Conservation (phyloP, 2,797 vertebrate genomes). For the Benthosema pterotum region DNA sequence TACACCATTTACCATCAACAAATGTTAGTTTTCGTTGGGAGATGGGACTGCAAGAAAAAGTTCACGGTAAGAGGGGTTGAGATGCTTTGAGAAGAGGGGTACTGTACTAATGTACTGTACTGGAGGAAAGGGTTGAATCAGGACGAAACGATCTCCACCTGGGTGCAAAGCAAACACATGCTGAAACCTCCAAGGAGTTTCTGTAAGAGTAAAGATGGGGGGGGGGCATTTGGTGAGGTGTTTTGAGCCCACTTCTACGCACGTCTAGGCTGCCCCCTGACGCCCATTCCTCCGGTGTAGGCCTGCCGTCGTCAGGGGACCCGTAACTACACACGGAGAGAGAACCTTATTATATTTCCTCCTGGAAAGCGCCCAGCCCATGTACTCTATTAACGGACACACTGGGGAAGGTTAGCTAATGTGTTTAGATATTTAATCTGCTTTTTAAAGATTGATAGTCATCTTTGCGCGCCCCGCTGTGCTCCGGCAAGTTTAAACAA, state of each 20-base stretch:
- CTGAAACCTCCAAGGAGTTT: conserved; percentile 39
- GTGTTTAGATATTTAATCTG: conserved; percentile 75
- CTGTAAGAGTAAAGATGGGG: conserved; percentile 6
- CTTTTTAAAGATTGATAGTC: conserved; percentile 62
- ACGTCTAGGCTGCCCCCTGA: conserved; percentile 28
- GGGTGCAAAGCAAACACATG: conserved; percentile 33
- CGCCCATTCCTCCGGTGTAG: conserved; percentile 44
- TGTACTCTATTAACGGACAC: conserved; percentile 52
- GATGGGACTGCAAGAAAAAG: conserved; percentile 7
- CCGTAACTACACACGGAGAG: conserved; percentile 49
- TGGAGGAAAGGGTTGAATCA: background rate
- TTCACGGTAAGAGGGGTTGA: conserved; percentile 9
- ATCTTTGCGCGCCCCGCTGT: conserved; percentile 43
- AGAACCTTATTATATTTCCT: conserved; percentile 69
- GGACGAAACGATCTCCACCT: conserved; percentile 25
- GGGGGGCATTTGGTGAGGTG: conserved; percentile 51
- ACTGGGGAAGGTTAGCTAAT: conserved; percentile 69
- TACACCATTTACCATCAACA: too few relatives aligned
- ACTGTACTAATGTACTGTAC: too few relatives aligned
- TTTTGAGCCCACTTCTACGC: conserved; percentile 47
- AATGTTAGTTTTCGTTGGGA: background rate
- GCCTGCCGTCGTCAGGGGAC: conserved; percentile 47
- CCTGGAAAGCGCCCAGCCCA: conserved; percentile 54
- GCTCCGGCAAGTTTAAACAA: conserved; percentile 58
- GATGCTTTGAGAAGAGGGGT: conserved; percentile 7